Evolutionary conservation across 1,140 invertebrate species (phyloP).

Genomic region (Drosophila littoralis): DNA sequence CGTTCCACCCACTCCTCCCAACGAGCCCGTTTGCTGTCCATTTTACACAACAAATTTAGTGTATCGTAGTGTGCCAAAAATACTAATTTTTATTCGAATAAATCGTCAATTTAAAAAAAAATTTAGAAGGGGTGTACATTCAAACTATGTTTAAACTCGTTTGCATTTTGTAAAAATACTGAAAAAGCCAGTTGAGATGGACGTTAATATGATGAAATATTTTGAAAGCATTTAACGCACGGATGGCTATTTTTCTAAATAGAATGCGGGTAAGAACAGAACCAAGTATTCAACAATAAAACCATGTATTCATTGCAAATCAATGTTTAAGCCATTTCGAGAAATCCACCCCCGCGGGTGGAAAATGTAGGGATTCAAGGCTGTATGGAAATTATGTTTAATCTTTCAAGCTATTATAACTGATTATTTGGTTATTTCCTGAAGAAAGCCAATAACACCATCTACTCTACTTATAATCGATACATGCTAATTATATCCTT

Average conservation of each 20-base stretch:
- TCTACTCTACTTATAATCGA: neutral
- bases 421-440: too few species aligned
- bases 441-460: neutral
- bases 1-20: slow-evolving; percentile 45
- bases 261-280: too few species aligned
- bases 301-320: too few species aligned
- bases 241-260: slow-evolving; percentile 1
- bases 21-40: neutral
- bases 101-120: slow-evolving; percentile 8
- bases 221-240: neutral
- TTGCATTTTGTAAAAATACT: slow-evolving; percentile 5
- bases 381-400: too few species aligned
- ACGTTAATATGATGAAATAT: neutral
- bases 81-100: slow-evolving; percentile 21
- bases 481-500: neutral
- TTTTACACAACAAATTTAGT: slow-evolving; percentile 1
- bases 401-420: too few species aligned
- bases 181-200: neutral
- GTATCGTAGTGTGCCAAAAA: slow-evolving; percentile 26
- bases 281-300: too few species aligned
- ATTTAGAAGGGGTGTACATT: neutral
- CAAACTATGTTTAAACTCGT: neutral
- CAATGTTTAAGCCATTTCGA: too few species aligned
- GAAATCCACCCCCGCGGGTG: too few species aligned
- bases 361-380: too few species aligned